phyloP scores from a whole-genome alignment of 2,888 invertebrate species.

The Phorcus lineatus region DNA sequence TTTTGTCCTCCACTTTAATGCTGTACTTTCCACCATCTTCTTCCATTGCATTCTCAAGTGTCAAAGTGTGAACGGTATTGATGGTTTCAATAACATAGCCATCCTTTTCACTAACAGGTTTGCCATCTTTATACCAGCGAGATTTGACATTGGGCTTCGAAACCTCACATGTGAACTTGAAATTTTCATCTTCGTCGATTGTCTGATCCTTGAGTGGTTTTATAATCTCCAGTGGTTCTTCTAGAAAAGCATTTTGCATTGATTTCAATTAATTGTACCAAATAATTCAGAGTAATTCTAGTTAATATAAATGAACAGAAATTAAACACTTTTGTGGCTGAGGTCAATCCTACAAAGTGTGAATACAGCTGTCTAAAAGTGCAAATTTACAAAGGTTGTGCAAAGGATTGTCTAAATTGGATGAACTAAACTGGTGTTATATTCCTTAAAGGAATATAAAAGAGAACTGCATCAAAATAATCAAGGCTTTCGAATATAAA shows the following conservation, averaged over 20 bases:
- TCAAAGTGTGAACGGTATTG: conserved; percentile 52
- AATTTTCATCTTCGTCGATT: conserved; percentile 52
- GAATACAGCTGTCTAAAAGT: too few relatives aligned
- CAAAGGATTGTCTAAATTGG: too few relatives aligned
- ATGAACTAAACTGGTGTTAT: too few relatives aligned
- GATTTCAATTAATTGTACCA: neutral
- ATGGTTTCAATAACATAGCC: conserved; percentile 83
- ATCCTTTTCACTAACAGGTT: conserved; percentile 82
- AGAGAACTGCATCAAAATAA: too few relatives aligned
- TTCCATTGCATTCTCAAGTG: conserved; percentile 51
- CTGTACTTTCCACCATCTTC: conserved; percentile 67
- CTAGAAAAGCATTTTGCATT: conserved; percentile 34
- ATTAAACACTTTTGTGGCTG: too few relatives aligned
- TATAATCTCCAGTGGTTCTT: conserved; percentile 46
- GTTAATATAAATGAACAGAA: too few relatives aligned
- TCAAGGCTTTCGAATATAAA: too few relatives aligned
- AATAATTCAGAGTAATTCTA: too few relatives aligned
- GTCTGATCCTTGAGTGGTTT: conserved; percentile 52
- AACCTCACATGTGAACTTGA: conserved; percentile 56
- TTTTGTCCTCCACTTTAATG: conserved; percentile 49
- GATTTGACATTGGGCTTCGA: conserved; percentile 57
- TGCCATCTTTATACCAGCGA: conserved; percentile 59
- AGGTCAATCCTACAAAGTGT: too few relatives aligned
- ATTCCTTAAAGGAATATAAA: too few relatives aligned
- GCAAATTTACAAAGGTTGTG: too few relatives aligned